A percentile compares a stretch with the other conserved stretches of the same genome.
These are phyloP conservation scores for Rhincodon typus DNA, from an alignment of 2,797 vertebrate species.

Conservation along the genomic window DNA sequence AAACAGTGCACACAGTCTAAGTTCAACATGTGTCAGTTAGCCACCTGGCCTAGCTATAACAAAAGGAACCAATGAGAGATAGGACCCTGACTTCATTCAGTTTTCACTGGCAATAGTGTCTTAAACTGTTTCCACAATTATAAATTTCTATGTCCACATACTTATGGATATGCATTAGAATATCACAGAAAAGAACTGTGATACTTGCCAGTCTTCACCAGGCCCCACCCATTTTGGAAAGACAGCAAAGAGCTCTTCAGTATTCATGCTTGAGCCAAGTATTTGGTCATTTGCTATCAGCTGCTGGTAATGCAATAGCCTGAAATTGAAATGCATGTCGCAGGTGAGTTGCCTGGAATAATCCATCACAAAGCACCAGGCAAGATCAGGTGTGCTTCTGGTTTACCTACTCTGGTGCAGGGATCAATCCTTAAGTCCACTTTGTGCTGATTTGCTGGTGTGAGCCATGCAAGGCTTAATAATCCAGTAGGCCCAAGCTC, in stretches of 20 bases:
- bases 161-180: too few species aligned
- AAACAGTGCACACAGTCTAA: not conserved
- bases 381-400: not conserved
- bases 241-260: not conserved
- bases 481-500: not conserved
- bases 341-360: not conserved
- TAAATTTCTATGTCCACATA: not conserved
- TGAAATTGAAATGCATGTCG: not conserved
- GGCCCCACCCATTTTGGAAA: not conserved
- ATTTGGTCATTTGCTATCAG: not conserved
- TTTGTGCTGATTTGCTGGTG: not conserved
- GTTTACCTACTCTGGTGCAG: not conserved
- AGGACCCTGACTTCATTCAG: not conserved
- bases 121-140: not conserved
- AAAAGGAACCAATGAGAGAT: not conserved
- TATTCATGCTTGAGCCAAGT: not conserved
- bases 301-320: not conserved
- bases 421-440: not conserved
- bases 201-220: not conserved
- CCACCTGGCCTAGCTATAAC: not conserved
- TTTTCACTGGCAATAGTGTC: not conserved
- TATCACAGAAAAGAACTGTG: not conserved
- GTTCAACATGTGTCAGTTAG: not conserved
- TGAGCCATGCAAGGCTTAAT: not conserved
- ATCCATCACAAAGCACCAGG: not conserved